Evolutionary conservation across 2,113 vertebrate genomes (phyloP), one percentile per base, ranked within the genome.

Genomic region (Melanotaenia duboulayi): DNA sequence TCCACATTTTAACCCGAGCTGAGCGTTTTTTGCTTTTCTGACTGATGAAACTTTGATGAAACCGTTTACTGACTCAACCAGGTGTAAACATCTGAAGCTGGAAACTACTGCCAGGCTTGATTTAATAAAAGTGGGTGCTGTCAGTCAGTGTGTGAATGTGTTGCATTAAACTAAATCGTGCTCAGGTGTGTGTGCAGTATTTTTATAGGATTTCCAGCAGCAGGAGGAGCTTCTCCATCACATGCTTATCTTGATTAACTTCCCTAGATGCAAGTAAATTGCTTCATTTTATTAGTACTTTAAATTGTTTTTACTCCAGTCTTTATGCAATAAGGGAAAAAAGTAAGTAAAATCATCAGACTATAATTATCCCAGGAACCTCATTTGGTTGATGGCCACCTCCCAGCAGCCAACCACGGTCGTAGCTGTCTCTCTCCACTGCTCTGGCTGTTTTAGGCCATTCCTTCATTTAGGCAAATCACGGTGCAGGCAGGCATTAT

Each of bases 401-500:
- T 9, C 32, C 32, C 32, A 35, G 32, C 32, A 35, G 32, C 32
- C 32, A 35, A 2, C 9, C 24, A 8, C n/a, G 8, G 22, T 50
- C 22, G 52, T 65, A 66, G 63, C 55, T 66, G 63, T 66, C 63
- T 50, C 60, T 49, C 40, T n/a, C 28, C 28, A 55, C 40, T 52
- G 55, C 54, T 28, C 3, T 6, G 28, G 28, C 28, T 59, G 62
- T 14, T 66, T 75, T 14, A 66, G 55, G 71, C 42, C 71, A 59
- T 66, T 66, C 55, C 9, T 74, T 74, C 63, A 75, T 46, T 66
- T 67, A 75, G 48, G 63, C 63, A 75, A 75, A 75, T 67, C 63
- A 19, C 23, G 11, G 56, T 44, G 55, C 28, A 75, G 63, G 48
- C 40, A 42, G 52, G 64, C 63, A 60, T 23, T 75, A 67, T 66